Base-by-base conservation (phyloP, 2,113 vertebrate genomes). In the Hepsetus odoe region DNA sequence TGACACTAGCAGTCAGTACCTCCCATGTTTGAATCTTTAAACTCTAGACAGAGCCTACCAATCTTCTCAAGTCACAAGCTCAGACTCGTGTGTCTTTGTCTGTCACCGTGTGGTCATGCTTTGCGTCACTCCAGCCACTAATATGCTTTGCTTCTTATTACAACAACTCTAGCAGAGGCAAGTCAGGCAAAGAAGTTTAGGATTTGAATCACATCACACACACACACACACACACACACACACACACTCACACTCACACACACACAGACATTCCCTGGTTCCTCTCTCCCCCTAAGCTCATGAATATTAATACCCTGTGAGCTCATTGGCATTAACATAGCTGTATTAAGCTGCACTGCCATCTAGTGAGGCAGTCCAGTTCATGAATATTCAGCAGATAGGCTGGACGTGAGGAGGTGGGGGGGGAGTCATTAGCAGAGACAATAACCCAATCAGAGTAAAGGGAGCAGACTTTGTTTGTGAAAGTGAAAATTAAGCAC, bases 301-400 rank as follows among this genome's bases (percentile, higher is more conserved):
- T 74, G 64, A 79, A 76, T 75, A 79, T 79, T 79, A 71, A 81
- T 84, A 64, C 64, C 73, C 55, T n/a, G 59, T 72, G 69, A 74
- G 72, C 76, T 81, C 42, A 44, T 44, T 14, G 16, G 13, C 75
- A 81, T 84, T 80, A 79, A 79, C 79, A 85, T 77, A 71, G 56
- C 32, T 78, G 71, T n/a, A 79, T 80, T 82, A 70, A 76, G 77
- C 85, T 87, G 86, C 84, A 79, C 33, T 73, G 79, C 85, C 80
- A 83, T 83, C 78, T 81, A 84, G 80, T 51, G 74, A 86, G 77
- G 67, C 72, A 67, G 58, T 82, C 84, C 33, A 85, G 65, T 72
- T 79, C 84, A 91, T 91, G 82, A 90, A 92, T 93, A 91, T 92
- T 90, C 89, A 91, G 69, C 65, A 56, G 56, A 58, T 42, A 44